Evolutionary conservation across 2,113 vertebrate genomes (phyloP), one percentile per base, ranked within the genome.

Genomic region (Lota lota): DNA sequence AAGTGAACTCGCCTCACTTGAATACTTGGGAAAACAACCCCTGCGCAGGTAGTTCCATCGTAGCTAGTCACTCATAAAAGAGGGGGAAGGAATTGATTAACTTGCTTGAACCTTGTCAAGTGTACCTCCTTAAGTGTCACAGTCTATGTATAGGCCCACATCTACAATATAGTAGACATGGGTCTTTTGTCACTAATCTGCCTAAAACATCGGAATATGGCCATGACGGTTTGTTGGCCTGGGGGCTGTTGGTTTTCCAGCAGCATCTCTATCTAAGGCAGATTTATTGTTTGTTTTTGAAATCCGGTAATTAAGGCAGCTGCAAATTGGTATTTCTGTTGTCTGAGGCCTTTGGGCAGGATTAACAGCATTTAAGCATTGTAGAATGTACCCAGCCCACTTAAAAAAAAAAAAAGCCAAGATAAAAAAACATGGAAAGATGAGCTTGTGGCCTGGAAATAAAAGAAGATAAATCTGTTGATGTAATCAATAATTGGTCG

Each of bases 351-450:
- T 80, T 22, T 15, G 85, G 91, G 78, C 66, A 66, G 86, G 89
- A 92, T 92, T 90, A 90, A 76, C 85, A 83, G 84, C 79, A 65
- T 84, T 90, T 88, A 89, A 89, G 85, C 83, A 85, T 86, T 88
- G 86, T 86, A 14, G 69, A 81, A 77, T 60, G 59, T 74, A 75
- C 79, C 70, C 85, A 76, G 62, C 78, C 80, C 81, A 62, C 75
- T 61, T 74, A 73, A 81, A 85, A 85, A 81, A 84, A 79, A 72
- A 71, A 75, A 78, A 76, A 73, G 68, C 14, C 57, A n/a, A 7
- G 28, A 20, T 11, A 58, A 59, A 64, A 61, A 73, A 73, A 14
- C 60, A 80, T 22, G 22, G 68, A 72, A 66, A 83, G 66, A 82
- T 63, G 83, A 82, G 79, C 85, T 79, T 70, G 70, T 80, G 79